Percentiles rank a stretch among this genome's conserved stretches.
These are phyloP conservation scores for Thaumetopoea pityocampa DNA, from an alignment of 1,140 invertebrate species.

Conservation along the genomic window DNA sequence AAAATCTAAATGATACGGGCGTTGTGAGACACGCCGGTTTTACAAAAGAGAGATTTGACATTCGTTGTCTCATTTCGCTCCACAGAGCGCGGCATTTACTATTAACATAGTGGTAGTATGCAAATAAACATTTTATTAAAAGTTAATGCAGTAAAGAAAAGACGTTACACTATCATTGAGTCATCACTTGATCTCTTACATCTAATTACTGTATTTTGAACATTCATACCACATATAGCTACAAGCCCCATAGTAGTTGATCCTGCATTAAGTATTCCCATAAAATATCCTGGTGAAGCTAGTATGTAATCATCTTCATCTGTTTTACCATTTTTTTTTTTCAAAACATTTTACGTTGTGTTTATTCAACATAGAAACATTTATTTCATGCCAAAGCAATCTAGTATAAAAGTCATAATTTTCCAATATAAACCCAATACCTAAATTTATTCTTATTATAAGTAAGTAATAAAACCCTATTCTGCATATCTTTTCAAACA, in stretches of 20 bases:
- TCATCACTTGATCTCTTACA: background rate
- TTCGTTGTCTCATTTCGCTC: no score
- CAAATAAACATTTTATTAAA: no score
- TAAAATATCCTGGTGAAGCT: background rate
- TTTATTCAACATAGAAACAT: background rate
- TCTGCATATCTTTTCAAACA: background rate
- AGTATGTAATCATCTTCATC: background rate
- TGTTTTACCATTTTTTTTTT: background rate
- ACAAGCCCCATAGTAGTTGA: background rate
- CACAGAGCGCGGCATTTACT: no score
- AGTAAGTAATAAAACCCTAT: background rate
- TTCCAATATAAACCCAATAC: background rate
- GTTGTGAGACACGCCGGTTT: no score
- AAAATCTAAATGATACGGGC: no score
- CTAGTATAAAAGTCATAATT: background rate
- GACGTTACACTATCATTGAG: constrained; percentile 2
- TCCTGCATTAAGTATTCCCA: background rate
- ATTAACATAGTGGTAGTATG: no score
- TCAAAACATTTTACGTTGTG: background rate
- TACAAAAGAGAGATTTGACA: no score
- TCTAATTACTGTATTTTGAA: background rate
- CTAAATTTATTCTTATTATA: background rate
- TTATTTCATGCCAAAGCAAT: background rate
- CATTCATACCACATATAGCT: background rate
- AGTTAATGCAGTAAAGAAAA: no score